phyloP scores from a whole-genome alignment of 2,797 vertebrate genomes.

The Phylloscopus collybita region DNA sequence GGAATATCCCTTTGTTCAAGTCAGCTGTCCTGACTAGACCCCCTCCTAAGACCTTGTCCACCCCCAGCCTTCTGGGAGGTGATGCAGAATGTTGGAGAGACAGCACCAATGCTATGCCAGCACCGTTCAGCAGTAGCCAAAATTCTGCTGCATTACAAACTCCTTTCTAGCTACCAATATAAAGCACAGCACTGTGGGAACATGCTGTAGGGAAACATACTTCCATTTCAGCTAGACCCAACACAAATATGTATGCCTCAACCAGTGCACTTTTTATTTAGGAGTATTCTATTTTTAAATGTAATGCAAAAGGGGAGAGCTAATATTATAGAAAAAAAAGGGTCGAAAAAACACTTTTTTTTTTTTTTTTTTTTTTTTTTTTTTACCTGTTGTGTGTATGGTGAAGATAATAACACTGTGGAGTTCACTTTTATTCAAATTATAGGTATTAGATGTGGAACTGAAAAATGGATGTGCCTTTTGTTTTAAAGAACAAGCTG shows the following conservation, averaged over 20 bases:
- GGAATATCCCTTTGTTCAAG: background rate
- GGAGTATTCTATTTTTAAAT: background rate
- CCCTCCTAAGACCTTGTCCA: background rate
- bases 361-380: background rate
- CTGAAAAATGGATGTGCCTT: background rate
- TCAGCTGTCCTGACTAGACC: background rate
- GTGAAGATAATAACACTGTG: background rate
- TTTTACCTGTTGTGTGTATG: background rate
- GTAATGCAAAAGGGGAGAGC: background rate
- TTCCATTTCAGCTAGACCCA: background rate
- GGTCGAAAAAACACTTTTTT: background rate
- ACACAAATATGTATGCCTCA: background rate
- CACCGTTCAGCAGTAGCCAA: background rate
- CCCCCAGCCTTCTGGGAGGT: background rate
- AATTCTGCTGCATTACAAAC: background rate
- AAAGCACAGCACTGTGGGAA: background rate
- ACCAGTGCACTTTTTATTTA: background rate
- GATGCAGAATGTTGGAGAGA: background rate
- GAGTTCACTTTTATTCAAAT: background rate
- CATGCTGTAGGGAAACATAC: background rate
- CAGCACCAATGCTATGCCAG: background rate
- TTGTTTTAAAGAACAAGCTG: background rate
- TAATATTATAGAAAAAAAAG: background rate
- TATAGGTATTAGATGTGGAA: background rate
- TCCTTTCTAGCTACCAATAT: background rate